Evolutionary conservation across 2,888 invertebrate species (phyloP), one percentile per base, ranked within the genome.

Genomic region (Ischnura elegans): DNA sequence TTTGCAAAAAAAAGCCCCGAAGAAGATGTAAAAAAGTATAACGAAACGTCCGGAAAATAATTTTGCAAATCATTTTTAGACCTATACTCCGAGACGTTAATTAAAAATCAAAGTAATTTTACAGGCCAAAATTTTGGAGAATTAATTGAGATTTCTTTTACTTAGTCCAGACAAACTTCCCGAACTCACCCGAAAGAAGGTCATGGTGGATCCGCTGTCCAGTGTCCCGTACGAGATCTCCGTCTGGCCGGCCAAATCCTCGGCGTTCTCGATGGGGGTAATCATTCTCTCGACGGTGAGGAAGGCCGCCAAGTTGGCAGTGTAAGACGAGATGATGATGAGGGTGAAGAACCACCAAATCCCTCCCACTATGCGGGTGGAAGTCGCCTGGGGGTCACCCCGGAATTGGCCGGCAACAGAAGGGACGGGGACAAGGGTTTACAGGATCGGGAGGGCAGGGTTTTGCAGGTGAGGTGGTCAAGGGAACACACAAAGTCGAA

Each of bases 261-360:
- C 98, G 0, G 98, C 98, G 95, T 97, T 98, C 95, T 98, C 97
- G 93, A 98, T 98, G 0, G 98, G 98, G 51, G 98, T 98, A 90
- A 98, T 98, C 98, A 98, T 98, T 93, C 98, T 96, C 95, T 98
- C 98, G 0, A 99, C 98, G 0, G 99, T 99, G 45, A 99, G 96
- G 96, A 99, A 99, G 43, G 99, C 99, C 0, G 99, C 99, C 95
- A 99, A 96, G 96, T 99, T 99, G 21, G 99, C 99, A 0, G 98
- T 99, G 96, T 99, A 99, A 3, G 98, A 98, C 0, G 98, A 98
- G 94, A 98, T 98, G 95, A 99, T 98, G 95, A 99, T 98, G 47
- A 99, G 96, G 0, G 98, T 98, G 96, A 99, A 98, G 95, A 99
- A 98, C 98, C 98, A 99, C 98, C 99, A 99, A 95, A 98, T 97